Conservation (phyloP, 1,140 invertebrate genomes). For the Diachasma alloeum region DNA sequence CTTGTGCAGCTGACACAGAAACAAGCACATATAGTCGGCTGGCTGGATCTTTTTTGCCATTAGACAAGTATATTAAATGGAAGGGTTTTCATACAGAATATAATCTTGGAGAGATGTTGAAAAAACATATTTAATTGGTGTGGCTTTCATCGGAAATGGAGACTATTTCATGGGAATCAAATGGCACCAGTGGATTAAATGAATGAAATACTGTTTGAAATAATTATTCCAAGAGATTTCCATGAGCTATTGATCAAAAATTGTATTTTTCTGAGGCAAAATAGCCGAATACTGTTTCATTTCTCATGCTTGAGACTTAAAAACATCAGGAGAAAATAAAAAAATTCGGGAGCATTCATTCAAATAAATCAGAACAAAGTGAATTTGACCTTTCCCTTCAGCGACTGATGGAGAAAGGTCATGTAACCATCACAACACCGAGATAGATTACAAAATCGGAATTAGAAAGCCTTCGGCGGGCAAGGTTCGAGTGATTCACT, state of each 20-base stretch:
- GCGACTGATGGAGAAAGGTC: neutral
- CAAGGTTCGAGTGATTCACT: neutral
- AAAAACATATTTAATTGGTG: neutral
- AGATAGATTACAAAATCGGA: neutral
- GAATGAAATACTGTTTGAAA: neutral
- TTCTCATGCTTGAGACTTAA: too few relatives aligned
- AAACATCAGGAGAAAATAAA: too few relatives aligned
- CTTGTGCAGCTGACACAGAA: conserved; percentile 17
- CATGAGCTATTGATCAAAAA: too few relatives aligned
- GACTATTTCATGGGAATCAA: too few relatives aligned
- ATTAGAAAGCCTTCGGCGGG: neutral
- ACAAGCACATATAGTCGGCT: neutral
- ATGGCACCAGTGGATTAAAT: neutral
- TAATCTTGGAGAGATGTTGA: neutral
- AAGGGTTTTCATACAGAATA: too few relatives aligned
- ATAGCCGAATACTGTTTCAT: too few relatives aligned
- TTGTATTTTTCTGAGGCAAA: too few relatives aligned
- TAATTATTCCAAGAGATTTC: too few relatives aligned
- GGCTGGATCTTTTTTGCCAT: neutral
- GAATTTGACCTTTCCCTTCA: neutral
- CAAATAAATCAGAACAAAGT: neutral
- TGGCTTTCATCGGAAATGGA: too few relatives aligned
- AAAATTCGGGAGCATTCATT: too few relatives aligned
- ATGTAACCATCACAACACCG: neutral
- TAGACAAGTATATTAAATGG: neutral